phyloP scores from a whole-genome alignment of 2,113 vertebrate genomes.

The Scytalopus superciliaris region DNA sequence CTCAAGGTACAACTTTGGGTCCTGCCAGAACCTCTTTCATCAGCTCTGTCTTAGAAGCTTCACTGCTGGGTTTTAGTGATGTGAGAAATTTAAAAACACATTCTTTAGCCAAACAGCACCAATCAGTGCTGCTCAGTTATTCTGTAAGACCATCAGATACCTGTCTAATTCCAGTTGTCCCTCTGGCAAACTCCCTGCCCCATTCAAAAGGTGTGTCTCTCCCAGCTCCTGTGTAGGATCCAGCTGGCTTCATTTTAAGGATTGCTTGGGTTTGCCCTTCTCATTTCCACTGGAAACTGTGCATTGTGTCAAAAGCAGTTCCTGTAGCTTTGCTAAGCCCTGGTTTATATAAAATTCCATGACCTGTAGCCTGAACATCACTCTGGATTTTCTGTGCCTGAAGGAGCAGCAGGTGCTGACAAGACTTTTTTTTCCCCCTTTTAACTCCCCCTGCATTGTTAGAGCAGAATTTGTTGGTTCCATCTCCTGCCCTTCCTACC shows the following conservation, averaged over 20 bases:
- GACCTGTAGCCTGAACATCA: not conserved
- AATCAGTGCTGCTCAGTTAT: not conserved
- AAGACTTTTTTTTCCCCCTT: not conserved
- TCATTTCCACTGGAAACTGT: not conserved
- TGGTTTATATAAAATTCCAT: not conserved
- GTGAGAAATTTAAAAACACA: not conserved
- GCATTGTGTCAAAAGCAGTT: not conserved
- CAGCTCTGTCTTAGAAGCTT: not conserved
- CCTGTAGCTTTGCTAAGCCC: not conserved
- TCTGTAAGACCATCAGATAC: not conserved
- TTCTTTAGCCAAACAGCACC: not conserved
- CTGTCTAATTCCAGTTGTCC: not conserved
- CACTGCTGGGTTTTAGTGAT: not conserved
- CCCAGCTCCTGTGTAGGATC: not conserved
- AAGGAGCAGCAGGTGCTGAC: not conserved
- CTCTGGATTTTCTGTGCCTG: not conserved
- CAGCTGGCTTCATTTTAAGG: not conserved
- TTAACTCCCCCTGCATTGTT: not conserved
- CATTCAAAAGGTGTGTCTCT: not conserved
- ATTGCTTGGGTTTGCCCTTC: not conserved
- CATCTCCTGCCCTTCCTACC: not conserved
- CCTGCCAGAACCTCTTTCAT: not conserved
- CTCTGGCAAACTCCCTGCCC: not conserved
- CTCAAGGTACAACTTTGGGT: constrained; percentile 73
- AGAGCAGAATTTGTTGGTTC: not conserved